phyloP scores from a whole-genome alignment of 2,888 invertebrate species.

The Erebia aethiops region DNA sequence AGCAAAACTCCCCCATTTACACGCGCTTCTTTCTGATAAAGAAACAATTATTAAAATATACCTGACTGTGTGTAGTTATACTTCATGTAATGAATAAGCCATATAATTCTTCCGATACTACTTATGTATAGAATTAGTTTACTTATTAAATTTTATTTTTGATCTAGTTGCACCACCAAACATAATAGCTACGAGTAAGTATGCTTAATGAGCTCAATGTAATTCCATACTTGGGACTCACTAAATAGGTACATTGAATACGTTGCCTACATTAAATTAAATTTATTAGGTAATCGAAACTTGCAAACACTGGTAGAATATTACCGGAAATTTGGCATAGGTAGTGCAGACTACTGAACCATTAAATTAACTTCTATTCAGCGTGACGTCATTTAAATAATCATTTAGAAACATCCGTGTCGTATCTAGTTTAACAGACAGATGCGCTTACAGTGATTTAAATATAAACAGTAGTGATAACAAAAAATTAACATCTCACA shows the following conservation, averaged over 20 bases:
- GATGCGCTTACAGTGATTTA: slow-evolving; percentile 20
- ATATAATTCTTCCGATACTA: too few species aligned
- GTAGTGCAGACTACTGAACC: slow-evolving; percentile 52
- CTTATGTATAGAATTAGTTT: too few species aligned
- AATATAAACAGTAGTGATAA: slow-evolving; percentile 21
- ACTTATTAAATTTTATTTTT: too few species aligned
- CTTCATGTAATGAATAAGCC: too few species aligned
- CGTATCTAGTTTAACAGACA: slow-evolving; percentile 33
- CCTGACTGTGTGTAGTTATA: too few species aligned
- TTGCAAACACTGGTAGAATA: slow-evolving; percentile 12
- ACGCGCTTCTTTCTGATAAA: too few species aligned
- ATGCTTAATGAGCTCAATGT: too few species aligned
- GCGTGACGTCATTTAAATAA: slow-evolving; percentile 34
- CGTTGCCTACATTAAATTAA: neutral
- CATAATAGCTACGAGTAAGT: too few species aligned
- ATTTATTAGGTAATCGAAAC: neutral
- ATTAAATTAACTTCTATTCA: slow-evolving; percentile 57
- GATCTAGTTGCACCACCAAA: too few species aligned
- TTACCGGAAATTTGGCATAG: slow-evolving; percentile 27
- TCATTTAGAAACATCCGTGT: slow-evolving; percentile 45
- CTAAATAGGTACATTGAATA: neutral
- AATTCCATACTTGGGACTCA: too few species aligned
- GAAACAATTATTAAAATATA: too few species aligned
- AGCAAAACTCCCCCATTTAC: too few species aligned
- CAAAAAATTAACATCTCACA: slow-evolving; percentile 28